Evolutionary conservation across 2,113 vertebrate genomes (phyloP), one percentile per base, ranked within the genome.

Genomic region (Pholis gunnellus): DNA sequence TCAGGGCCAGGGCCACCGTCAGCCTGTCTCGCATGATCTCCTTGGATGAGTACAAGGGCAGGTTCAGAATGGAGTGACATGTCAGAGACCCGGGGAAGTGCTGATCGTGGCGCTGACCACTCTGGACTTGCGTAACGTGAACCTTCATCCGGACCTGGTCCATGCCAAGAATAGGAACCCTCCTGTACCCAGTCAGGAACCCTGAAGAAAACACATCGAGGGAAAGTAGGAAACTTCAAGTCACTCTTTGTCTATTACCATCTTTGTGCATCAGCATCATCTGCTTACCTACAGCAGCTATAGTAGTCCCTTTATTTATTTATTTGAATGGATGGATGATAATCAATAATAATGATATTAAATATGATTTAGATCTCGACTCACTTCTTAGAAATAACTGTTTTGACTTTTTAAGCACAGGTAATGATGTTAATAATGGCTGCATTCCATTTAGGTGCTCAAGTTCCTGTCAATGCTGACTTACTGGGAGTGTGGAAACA

Each of bases 161-260:
- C 86, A 94, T 83, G 11, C 91, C 92, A 65, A 87, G 72, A 36
- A 93, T 52, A 9, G 93, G 90, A 65, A 91, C 77, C 67, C 85
- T 95, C 36, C 92, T 83, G 36, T 63, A 95, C 79, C 95, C 96
- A 78, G 88, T 93, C 71, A 96, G 48, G 84, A 97, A 97, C 65
- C 87, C 96, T 96, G 59, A 42, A 20, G 68, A 64, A 52, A 0
- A 65, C 0, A 3, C 6, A 0, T 7, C 6, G 22, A 67, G 40
- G 8, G 36, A 42, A 38, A 40, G 15, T 4, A 54, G 9, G 22
- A n/a, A 46, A 56, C 22, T 48, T 70, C 31, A 61, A 38, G 56
- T 65, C 22, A 56, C 22, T 38, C 67, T 44, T 40, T 75, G 56
- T 46, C 10, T 20, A 6, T 65, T 25, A 36, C 14, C 8, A 27